A percentile compares a stretch with the other conserved stretches of the same genome.
These are phyloP conservation scores for Oophaga sylvatica DNA, from an alignment of 2,797 vertebrate species.

Conservation along the genomic window DNA sequence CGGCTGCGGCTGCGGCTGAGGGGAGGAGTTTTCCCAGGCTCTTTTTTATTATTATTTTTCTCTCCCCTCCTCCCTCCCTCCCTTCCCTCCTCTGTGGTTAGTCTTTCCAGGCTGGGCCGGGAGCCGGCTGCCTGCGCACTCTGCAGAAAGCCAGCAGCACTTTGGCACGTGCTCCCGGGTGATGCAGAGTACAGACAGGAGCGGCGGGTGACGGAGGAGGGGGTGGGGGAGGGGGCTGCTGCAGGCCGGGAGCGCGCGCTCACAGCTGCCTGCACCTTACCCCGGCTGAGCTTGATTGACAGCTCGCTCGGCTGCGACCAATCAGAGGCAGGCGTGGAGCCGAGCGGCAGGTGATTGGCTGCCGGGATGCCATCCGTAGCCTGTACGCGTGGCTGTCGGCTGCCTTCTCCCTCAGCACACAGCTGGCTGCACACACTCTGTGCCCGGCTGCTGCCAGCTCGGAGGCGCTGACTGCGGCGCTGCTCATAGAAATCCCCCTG, in stretches of 20 bases:
- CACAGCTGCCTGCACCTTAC: constrained; percentile 59
- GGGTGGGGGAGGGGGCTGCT: constrained; percentile 63
- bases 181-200: constrained; percentile 69
- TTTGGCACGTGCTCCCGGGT: constrained; percentile 82
- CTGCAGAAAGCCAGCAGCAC: constrained; percentile 69
- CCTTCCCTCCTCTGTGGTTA: constrained; percentile 27
- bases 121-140: constrained; percentile 52
- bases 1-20: constrained; percentile 18
- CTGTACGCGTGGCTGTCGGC: constrained; percentile 85
- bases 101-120: constrained; percentile 48
- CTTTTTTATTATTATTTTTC: constrained; percentile 32
- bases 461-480: background rate
- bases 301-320: constrained; percentile 73
- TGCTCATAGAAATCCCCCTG: background rate
- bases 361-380: constrained; percentile 74
- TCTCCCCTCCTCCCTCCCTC: too few relatives aligned
- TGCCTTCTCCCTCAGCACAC: constrained; percentile 60
- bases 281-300: constrained; percentile 77
- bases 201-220: constrained; percentile 70
- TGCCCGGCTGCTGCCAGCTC: background rate
- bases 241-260: constrained; percentile 54
- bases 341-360: constrained; percentile 75
- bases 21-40: constrained; percentile 66
- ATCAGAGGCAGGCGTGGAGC: constrained; percentile 75
- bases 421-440: constrained; percentile 46